Evolutionary conservation across 2,888 invertebrate genomes (phyloP), one percentile per base, ranked within the genome.

Genomic region (Apoderus coryli): DNA sequence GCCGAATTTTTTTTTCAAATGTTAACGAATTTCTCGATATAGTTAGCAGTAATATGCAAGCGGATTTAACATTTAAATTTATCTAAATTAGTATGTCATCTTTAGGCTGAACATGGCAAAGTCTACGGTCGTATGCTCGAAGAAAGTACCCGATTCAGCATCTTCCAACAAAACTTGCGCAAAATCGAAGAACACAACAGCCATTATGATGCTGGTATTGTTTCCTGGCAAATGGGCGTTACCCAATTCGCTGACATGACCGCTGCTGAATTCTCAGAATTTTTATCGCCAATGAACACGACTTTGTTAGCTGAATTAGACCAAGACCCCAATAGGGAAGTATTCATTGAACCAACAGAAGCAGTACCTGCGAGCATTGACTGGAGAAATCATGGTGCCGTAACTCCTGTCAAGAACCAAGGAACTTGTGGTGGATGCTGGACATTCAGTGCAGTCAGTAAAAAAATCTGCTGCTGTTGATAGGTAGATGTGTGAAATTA

Each of bases 141-240:
- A 27, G 38, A 41, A 19, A 23, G 27, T 11, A 5, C 16, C 2
- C 35, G 43, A 9, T 39, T 40, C 25, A n/a, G 11, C 7, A 29
- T 37, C 12, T 43, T 43, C 34, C 29, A 29, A 24, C 4, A 31
- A 4, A 43, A 39, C 16, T 26, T 43, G 10, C n/a, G 22, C 4
- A 27, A 31, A 31, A 43, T 43, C 14, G 35, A 43, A 36, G 34
- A 37, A 28, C 44, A 44, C 34, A 44, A 44, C 25, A 34, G 25
- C n/a, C 30, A 34, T 35, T 43, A 38, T 25, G 31, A 38, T 7
- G 35, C 31, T 15, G 41, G 40, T 5, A 32, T 39, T 26, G 34
- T 24, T 15, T 22, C 33, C 4, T 44, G 36, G 29, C 37, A 30
- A 23, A 16, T 40, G 11, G 37, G 29, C 11, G 36, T 42, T 7